Base-by-base conservation (phyloP, 2,888 invertebrate genomes). In the Coenonympha arcania region DNA sequence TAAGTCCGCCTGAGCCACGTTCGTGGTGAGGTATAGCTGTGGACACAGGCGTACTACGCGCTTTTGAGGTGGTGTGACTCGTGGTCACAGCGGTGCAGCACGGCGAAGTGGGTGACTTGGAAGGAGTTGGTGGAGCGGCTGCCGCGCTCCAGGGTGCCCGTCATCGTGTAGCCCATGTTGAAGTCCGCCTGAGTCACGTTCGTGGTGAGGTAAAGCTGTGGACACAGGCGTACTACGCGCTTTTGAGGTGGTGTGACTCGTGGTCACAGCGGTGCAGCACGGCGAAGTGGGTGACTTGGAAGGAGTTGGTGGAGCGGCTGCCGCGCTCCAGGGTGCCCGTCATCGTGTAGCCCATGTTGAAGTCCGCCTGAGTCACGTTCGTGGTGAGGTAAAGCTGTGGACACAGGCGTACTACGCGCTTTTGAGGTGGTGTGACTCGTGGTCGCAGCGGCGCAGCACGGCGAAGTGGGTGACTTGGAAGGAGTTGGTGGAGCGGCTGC, bases 321-420 rank as follows among this genome's bases (percentile, higher is more conserved):
- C 94, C 94, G 11, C 94, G 88, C 74, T 95, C 95, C 68, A 95
- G 86, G 8, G 93, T 93, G 9, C 95, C 95, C 1, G 94, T 95
- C 90, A 95, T 93, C 69, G 93, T 93, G 87, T 95, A 95, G 42
- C 95, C 95, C 91, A 94, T 93, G 81, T 94, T 94, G 87, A 94
- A 94, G 82, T 95, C 95, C 44, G 93, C 91, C 67, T 92, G 91
- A 40, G 93, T 92, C 66, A 95, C 93, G 79, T 94, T 93, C 54
- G 94, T 93, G 53, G 94, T 94, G 69, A 95, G 89, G 79, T 91
- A 91, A 73, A 94, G 83, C 90, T 91, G 87, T 40, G 65, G 58
- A 54, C 11, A 37, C 55, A 11, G 6, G n/a, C n/a, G n/a, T 9
- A 48, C 30, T 82, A 83, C 48, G 79, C 71, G 48, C 62, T 76